Evolutionary conservation across 2,797 vertebrate species (phyloP).

Genomic region (Staurois parvus): DNA sequence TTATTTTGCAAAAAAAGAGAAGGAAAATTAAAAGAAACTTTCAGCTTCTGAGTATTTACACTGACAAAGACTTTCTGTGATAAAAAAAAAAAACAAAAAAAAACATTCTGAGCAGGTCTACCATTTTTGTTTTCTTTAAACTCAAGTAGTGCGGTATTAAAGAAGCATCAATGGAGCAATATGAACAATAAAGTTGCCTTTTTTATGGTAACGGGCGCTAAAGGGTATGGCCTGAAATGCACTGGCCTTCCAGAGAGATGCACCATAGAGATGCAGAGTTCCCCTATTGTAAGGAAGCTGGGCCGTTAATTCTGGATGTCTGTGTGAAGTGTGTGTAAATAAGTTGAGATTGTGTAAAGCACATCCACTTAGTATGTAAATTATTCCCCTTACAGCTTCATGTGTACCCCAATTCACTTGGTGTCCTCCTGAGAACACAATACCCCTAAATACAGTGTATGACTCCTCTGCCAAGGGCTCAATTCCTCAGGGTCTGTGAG

Average conservation of each 20-base stretch:
- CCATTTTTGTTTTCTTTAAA: slow-evolving; percentile 65
- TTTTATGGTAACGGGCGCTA: slow-evolving; percentile 67
- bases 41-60: slow-evolving; percentile 72
- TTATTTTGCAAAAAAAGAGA: slow-evolving; percentile 68
- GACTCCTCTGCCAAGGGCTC: slow-evolving; percentile 89
- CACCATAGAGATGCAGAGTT: slow-evolving; percentile 23
- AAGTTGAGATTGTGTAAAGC: slow-evolving; percentile 74
- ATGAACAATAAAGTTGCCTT: slow-evolving; percentile 77
- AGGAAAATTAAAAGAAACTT: slow-evolving; percentile 59
- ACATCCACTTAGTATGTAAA: slow-evolving; percentile 64
- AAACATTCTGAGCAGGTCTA: slow-evolving; percentile 21
- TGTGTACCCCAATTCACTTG: slow-evolving; percentile 55
- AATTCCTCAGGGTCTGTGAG: slow-evolving; percentile 61
- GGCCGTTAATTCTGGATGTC: slow-evolving; percentile 63
- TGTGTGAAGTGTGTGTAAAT: slow-evolving; percentile 73
- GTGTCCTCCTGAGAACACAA: slow-evolving; percentile 53
- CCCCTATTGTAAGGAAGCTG: slow-evolving; percentile 54
- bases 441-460: slow-evolving; percentile 68
- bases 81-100: neutral
- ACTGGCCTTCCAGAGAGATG: slow-evolving; percentile 19
- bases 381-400: slow-evolving; percentile 65
- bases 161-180: slow-evolving; percentile 75
- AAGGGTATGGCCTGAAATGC: slow-evolving; percentile 51
- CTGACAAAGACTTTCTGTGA: slow-evolving; percentile 42
- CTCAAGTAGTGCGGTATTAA: slow-evolving; percentile 74